Conservation (phyloP, 2,888 invertebrate species). For the Calameuta filiformis region DNA sequence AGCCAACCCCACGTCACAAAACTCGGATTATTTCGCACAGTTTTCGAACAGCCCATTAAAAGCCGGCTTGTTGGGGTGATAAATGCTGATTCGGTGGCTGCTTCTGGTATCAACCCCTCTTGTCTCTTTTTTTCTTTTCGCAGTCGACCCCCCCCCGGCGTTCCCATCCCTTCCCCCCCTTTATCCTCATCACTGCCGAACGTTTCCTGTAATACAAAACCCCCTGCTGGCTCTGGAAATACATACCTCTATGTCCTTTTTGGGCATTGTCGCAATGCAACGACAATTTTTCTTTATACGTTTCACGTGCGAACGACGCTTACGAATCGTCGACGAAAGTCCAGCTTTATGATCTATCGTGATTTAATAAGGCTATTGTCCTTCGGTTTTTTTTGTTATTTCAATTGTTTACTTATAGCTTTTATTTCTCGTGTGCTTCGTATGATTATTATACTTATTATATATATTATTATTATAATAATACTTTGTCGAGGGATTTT, state of each 20-base stretch:
- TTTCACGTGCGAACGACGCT: neutral
- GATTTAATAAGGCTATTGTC: neutral
- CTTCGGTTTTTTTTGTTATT: neutral
- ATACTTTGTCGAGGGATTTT: neutral
- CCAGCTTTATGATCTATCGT: neutral
- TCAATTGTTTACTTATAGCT: neutral
- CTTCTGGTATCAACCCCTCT: constrained; percentile 9
- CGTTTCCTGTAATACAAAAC: neutral
- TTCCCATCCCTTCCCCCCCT: constrained; percentile 1
- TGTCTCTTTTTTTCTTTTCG: constrained; percentile 11
- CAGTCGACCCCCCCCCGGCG: constrained; percentile 32
- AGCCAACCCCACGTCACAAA: neutral
- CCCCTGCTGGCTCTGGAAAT: neutral
- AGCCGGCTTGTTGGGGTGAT: constrained; percentile 56
- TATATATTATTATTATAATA: neutral
- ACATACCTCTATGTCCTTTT: neutral
- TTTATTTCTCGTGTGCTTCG: neutral
- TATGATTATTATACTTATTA: neutral
- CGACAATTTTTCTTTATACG: neutral
- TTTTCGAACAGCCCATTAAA: constrained; percentile 61
- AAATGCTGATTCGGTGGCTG: constrained; percentile 56
- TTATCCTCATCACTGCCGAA: neutral
- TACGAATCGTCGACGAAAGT: neutral
- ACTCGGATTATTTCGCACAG: constrained; percentile 56
- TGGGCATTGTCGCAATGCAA: neutral